Evolutionary conservation across 2,888 invertebrate species (phyloP), one percentile per base, ranked within the genome.

Genomic region (Sphaerophoria rueppellii): DNA sequence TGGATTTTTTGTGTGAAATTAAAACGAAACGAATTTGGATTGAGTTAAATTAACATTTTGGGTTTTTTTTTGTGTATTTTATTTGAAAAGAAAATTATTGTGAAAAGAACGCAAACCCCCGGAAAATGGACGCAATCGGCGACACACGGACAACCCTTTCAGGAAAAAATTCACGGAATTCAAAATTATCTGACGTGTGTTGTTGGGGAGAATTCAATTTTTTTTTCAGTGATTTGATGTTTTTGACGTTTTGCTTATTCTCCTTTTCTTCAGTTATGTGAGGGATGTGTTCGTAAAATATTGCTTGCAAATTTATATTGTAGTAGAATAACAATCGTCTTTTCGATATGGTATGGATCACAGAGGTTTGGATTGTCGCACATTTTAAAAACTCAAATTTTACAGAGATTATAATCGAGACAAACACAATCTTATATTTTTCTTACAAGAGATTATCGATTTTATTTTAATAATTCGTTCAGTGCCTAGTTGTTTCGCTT

Each of bases 141-240:
- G 65, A 65, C 65, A 48, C 70, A 48, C 77, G 73, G 69, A 73
- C 81, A 81, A 81, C 85, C 85, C 85, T 76, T 70, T 81, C 71
- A 40, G 58, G 61, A 85, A 81, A 43, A 60, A 80, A 77, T 81
- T 81, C 70, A 67, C 70, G 48, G 85, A 81, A 70, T 60, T 80
- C 81, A 74, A 83, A 85, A 24, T 24, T 81, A 73, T 73, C 81
- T 85, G 85, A 85, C 85, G 85, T 85, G 81, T 85, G 24, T 24
- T 24, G 24, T 24, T 24, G 63, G 81, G 73, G 83, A 80, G 81
- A 65, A 52, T 57, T 58, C 7, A 40, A 11, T 12, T 69, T 81
- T 85, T 80, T 76, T 80, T 9, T 76, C 71, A 60, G 37, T 50
- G 65, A 34, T 63, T 67, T 85, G 76, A 76, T 52, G 34, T 60